Evolutionary conservation across 2,797 vertebrate species (phyloP).

Genomic region (Rhinella marina): DNA sequence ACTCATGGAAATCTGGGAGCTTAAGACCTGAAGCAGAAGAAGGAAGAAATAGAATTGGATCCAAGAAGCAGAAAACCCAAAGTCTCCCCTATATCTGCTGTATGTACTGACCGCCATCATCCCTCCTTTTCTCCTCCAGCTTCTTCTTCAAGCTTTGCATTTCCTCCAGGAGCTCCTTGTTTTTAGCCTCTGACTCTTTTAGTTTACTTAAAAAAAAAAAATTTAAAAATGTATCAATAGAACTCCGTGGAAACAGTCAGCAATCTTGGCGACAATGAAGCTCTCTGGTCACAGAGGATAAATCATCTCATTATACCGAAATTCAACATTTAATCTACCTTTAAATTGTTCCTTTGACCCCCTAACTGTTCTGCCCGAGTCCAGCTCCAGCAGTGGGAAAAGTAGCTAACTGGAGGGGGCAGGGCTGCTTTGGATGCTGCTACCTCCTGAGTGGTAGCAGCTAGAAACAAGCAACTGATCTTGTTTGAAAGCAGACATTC

Average conservation of each 20-base stretch:
- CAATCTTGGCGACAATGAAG: background rate
- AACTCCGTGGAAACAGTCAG: background rate
- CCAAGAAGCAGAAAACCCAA: background rate
- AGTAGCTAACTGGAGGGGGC: too few relatives aligned
- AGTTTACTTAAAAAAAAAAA: constrained; percentile 80
- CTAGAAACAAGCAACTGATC: too few relatives aligned
- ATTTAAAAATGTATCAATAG: background rate
- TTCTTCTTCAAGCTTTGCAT: constrained; percentile 90
- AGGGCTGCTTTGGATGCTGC: too few relatives aligned
- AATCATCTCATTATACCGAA: too few relatives aligned
- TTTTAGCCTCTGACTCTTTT: constrained; percentile 86
- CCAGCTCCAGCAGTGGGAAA: too few relatives aligned
- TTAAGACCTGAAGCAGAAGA: constrained; percentile 81
- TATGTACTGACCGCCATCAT: constrained; percentile 82
- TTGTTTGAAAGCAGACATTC: too few relatives aligned
- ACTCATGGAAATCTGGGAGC: constrained; percentile 93
- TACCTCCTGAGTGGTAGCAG: too few relatives aligned
- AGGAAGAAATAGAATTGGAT: background rate
- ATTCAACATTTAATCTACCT: too few relatives aligned
- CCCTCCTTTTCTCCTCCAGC: constrained; percentile 86
- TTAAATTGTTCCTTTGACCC: too few relatives aligned
- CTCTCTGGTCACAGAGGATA: too few relatives aligned
- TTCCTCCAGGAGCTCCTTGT: constrained; percentile 84
- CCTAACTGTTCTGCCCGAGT: too few relatives aligned
- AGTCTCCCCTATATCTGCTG: too few relatives aligned